A percentile compares a stretch with the other conserved stretches of the same genome.
Conservation (phyloP, 2,113 vertebrate genomes). For the Cephalopterus ornatus region DNA sequence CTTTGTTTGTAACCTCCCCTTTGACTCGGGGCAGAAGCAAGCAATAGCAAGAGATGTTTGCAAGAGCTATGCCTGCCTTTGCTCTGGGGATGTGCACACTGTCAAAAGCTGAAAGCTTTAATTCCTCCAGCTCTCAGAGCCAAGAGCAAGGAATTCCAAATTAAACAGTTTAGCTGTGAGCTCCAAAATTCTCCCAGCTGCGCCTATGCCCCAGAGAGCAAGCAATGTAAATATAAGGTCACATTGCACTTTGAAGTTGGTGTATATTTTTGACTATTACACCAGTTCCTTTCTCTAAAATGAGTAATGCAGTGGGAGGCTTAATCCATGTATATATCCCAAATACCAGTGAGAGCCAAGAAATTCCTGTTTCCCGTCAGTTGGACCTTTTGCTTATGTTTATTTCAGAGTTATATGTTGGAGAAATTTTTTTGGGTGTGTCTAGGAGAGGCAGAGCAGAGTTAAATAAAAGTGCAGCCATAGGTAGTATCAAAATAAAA, state of each 20-base stretch:
- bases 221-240: slow-evolving; percentile 1
- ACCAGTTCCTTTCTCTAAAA: background rate
- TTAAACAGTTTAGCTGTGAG: slow-evolving; percentile 22
- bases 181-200: slow-evolving; percentile 10
- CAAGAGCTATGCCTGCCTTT: background rate
- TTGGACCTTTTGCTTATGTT: background rate
- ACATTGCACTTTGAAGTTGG: background rate
- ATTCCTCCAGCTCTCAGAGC: background rate
- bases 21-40: background rate
- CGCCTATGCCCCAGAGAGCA: background rate
- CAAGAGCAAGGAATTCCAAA: slow-evolving; percentile 30
- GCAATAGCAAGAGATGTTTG: accelerated
- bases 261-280: background rate
- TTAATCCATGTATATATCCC: background rate
- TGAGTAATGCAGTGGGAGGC: slow-evolving; percentile 18
- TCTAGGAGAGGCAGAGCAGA: background rate
- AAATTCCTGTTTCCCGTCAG: background rate
- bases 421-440: background rate
- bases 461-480: background rate
- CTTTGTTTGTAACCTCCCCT: background rate
- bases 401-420: background rate
- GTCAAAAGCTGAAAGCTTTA: background rate
- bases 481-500: background rate
- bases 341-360: background rate
- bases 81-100: background rate